phyloP scores from a whole-genome alignment of 2,113 vertebrate species.

The Echinops telfairi region DNA sequence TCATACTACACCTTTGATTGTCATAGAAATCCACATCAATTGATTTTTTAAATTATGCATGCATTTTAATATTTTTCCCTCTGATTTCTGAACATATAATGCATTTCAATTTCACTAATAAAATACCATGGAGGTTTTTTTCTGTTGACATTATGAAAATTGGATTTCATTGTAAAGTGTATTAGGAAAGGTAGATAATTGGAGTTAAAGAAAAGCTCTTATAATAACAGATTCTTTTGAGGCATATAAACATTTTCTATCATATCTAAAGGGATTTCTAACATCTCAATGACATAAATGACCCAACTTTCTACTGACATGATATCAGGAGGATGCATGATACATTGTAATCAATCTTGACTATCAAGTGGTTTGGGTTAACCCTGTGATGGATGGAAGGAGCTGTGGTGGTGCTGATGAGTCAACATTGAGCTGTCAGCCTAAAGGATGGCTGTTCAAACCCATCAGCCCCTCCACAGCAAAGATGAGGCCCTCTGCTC shows the following conservation, averaged over 20 bases:
- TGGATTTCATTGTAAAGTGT: slow-evolving; percentile 67
- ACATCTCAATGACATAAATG: slow-evolving; percentile 62
- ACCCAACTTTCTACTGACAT: slow-evolving; percentile 55
- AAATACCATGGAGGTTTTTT: slow-evolving; percentile 47
- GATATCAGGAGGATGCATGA: background rate
- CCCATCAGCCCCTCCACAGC: no score
- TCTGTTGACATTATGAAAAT: slow-evolving; percentile 75
- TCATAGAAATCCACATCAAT: slow-evolving; percentile 80
- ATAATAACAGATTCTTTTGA: slow-evolving; percentile 62
- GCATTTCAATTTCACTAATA: slow-evolving; percentile 81
- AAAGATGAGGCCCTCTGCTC: no score
- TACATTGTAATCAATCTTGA: slow-evolving; percentile 57
- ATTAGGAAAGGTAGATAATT: slow-evolving; percentile 74
- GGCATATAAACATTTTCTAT: slow-evolving; percentile 68
- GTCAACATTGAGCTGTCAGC: no score
- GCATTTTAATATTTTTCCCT: slow-evolving; percentile 74
- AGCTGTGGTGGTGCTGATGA: no score
- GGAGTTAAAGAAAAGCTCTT: slow-evolving; percentile 72
- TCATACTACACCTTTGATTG: slow-evolving; percentile 79
- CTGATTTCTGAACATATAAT: slow-evolving; percentile 77
- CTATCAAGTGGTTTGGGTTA: slow-evolving; percentile 27
- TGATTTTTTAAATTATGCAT: slow-evolving; percentile 79
- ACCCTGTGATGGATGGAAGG: background rate
- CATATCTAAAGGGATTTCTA: slow-evolving; percentile 59
- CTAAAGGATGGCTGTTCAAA: no score